Conservation (phyloP, 2,797 vertebrate genomes). For the Oryzias sinensis region DNA sequence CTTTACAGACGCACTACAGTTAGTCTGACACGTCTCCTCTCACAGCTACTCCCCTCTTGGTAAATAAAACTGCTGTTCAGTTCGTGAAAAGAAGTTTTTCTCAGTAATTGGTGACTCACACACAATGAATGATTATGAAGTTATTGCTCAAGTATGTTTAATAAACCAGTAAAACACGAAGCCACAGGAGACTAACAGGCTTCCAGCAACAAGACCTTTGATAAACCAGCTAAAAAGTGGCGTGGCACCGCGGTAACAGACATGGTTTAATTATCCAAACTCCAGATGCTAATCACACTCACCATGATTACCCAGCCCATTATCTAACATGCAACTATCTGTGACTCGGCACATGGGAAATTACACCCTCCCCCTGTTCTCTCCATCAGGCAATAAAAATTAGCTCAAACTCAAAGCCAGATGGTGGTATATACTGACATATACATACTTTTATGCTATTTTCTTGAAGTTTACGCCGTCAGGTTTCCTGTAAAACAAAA, state of each 20-base stretch:
- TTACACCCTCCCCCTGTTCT: slow-evolving; percentile 59
- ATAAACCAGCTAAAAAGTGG: slow-evolving; percentile 41
- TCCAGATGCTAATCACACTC: slow-evolving; percentile 71
- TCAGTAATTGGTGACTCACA: slow-evolving; percentile 29
- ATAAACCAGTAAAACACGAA: slow-evolving; percentile 12
- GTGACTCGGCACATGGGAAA: slow-evolving; percentile 68
- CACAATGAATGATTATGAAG: slow-evolving; percentile 11
- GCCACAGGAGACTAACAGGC: slow-evolving; percentile 2
- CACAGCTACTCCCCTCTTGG: background rate
- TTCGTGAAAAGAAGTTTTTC: slow-evolving; percentile 20
- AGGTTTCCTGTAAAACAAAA: slow-evolving; percentile 60
- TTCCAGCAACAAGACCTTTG: slow-evolving; percentile 1
- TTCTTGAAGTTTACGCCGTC: too few species aligned
- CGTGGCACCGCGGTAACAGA: slow-evolving; percentile 39
- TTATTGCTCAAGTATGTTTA: slow-evolving; percentile 3
- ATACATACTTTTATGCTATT: slow-evolving; percentile 10
- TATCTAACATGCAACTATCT: slow-evolving; percentile 71
- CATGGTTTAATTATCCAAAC: slow-evolving; percentile 65
- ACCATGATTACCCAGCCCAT: slow-evolving; percentile 63
- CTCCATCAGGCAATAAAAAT: slow-evolving; percentile 71
- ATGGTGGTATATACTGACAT: slow-evolving; percentile 45
- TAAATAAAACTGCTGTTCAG: slow-evolving; percentile 10
- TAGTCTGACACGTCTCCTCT: slow-evolving; percentile 1
- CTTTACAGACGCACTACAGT: background rate
- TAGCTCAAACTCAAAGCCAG: slow-evolving; percentile 70